Base-by-base conservation (phyloP, 2,797 vertebrate species). In the Myripristis jacobus region DNA sequence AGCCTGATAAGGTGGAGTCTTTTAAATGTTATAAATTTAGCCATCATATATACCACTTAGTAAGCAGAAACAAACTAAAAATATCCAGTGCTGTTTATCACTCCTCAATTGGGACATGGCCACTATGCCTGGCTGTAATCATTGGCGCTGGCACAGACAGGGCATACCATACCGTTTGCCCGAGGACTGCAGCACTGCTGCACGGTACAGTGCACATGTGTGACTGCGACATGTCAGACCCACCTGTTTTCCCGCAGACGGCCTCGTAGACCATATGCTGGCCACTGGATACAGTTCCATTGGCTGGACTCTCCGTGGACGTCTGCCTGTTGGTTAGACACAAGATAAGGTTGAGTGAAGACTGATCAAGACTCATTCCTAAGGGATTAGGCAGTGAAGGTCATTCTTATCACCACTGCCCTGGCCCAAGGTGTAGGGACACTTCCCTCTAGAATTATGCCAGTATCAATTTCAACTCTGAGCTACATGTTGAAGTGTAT, bases 211-310 rank as follows among this genome's bases (percentile, higher is more conserved):
- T 66, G 76, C 48, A 52, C 43, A 69, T 85, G 86, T 47, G 67
- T 64, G 57, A 51, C 6, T 66, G 75, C 57, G 70, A 56, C 69
- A 69, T 70, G 51, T 54, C 77, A 75, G 73, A 93, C 95, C 95
- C 82, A 98, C 96, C 96, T 95, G 94, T 86, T 86, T 95, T 92
- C 83, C 89, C 84, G 59, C 93, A 87, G 66, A 94, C 81, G 79
- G 93, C 90, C 81, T 96, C 90, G 67, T 91, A 94, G 85, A 94
- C 88, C 69, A 89, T 76, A 59, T 91, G 88, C 66, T 90, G 91
- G 83, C 91, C 75, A 79, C 79, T 90, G 88, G 90, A 92, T 87
- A 91, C 87, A 55, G 91, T 81, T 87, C 89, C 89, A 0, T 88
- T 84, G 82, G 89, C 90, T 64, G 93, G 93, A 83, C 89, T 93